These are phyloP conservation scores for Delichon dasypus DNA, from an alignment of 2,797 vertebrate species.

Conservation along the genomic window DNA sequence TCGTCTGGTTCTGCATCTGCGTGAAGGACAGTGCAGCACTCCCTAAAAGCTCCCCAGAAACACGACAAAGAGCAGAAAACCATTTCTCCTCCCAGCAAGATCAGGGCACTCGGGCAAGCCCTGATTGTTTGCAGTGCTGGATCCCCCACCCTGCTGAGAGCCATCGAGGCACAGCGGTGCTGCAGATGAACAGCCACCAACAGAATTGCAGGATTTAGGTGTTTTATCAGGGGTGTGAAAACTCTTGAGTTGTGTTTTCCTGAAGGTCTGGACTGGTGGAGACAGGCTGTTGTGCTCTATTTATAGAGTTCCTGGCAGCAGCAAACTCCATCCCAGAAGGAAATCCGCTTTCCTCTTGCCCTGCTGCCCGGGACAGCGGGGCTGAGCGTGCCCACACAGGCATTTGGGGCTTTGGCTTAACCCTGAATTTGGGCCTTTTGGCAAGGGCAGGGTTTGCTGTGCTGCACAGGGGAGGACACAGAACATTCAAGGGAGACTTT, in stretches of 20 bases:
- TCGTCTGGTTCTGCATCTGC: fast-evolving
- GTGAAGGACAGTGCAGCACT: fast-evolving
- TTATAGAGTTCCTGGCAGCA: not conserved
- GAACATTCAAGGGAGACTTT: too few relatives aligned
- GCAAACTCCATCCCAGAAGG: not conserved
- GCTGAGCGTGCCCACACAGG: not conserved
- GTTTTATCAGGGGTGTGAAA: not conserved
- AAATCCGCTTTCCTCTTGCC: not conserved
- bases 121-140: not conserved
- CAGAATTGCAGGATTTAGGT: not conserved
- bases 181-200: not conserved
- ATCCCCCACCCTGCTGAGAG: not conserved
- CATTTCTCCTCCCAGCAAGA: not conserved
- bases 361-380: fast-evolving
- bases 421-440: not conserved
- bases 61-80: not conserved
- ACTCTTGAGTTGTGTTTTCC: not conserved
- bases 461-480: not conserved
- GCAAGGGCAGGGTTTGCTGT: not conserved
- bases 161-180: fast-evolving
- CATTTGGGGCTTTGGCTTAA: not conserved
- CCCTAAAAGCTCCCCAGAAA: not conserved
- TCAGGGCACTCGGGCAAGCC: not conserved
- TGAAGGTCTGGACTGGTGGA: not conserved
- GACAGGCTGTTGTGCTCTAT: not conserved